Evolutionary conservation across 2,888 invertebrate species (phyloP).

Genomic region (Zootermopsis nevadensis): DNA sequence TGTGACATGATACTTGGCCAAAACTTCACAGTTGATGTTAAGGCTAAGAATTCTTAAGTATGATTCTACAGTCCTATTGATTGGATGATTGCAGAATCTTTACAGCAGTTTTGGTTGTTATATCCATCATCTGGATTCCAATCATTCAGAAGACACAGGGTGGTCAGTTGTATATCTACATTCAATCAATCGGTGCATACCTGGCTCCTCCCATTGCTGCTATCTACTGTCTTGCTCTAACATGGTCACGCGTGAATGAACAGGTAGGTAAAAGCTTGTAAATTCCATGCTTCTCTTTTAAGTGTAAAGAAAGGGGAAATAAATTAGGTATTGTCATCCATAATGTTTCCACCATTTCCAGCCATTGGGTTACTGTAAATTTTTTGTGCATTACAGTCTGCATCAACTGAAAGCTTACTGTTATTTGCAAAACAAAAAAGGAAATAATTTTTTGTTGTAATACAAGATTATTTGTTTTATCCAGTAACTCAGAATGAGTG

Average conservation of each 20-base stretch:
- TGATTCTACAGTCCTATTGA: slow-evolving; percentile 4
- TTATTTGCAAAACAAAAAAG: no score
- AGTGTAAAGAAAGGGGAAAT: no score
- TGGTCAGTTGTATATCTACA: slow-evolving; percentile 36
- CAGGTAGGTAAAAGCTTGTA: neutral
- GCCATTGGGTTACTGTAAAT: no score
- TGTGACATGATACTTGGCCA: slow-evolving; percentile 8
- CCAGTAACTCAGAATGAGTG: no score
- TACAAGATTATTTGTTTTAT: no score
- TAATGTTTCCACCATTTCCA: no score
- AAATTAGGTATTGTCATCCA: no score
- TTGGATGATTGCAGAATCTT: slow-evolving; percentile 30
- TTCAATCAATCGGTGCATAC: slow-evolving; percentile 27
- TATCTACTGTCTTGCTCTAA: slow-evolving; percentile 31
- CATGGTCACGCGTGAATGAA: slow-evolving; percentile 39
- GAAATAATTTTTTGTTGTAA: no score
- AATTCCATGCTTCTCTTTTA: no score
- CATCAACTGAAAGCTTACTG: no score
- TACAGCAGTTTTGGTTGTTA: slow-evolving; percentile 32
- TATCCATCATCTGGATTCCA: slow-evolving; percentile 36
- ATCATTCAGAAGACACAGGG: slow-evolving; percentile 40
- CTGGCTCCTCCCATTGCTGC: slow-evolving; percentile 36
- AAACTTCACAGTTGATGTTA: slow-evolving; percentile 19
- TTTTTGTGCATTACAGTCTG: no score
- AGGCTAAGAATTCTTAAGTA: neutral